Conservation (phyloP, 2,113 vertebrate genomes). For the Odocoileus virginianus region DNA sequence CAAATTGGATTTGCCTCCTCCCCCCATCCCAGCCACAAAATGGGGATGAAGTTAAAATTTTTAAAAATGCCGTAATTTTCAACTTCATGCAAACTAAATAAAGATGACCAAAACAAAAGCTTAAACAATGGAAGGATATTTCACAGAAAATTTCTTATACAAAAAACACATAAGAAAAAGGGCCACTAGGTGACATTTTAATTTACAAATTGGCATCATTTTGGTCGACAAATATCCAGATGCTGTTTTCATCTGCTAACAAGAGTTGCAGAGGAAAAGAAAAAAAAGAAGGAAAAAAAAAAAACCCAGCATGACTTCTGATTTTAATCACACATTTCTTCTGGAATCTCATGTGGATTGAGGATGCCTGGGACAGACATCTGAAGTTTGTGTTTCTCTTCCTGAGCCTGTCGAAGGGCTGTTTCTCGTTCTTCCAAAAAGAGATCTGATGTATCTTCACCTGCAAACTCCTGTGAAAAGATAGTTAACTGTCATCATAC, state of each 20-base stretch:
- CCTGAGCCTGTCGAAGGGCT: conserved; percentile 94
- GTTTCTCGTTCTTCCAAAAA: conserved; percentile 97
- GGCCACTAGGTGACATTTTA: conserved; percentile 95
- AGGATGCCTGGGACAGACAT: conserved; percentile 98
- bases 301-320: conserved; percentile 78
- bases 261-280: conserved; percentile 80
- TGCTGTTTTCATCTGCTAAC: conserved; percentile 84
- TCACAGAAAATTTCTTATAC: conserved; percentile 93
- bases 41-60: conserved; percentile 85
- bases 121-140: conserved; percentile 91
- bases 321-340: conserved; percentile 97
- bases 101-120: conserved; percentile 88
- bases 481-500: not conserved
- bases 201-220: conserved; percentile 98
- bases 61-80: conserved; percentile 88
- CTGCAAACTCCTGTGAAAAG: conserved; percentile 90
- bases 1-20: conserved; percentile 79
- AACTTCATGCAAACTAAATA: conserved; percentile 91
- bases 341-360: conserved; percentile 97
- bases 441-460: conserved; percentile 95
- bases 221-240: conserved; percentile 96
- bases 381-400: conserved; percentile 98
- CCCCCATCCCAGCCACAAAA: conserved; percentile 85
- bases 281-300: conserved; percentile 36
- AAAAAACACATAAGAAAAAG: conserved; percentile 97